Evolutionary conservation across 2,888 invertebrate genomes (phyloP).

Genomic region (Amphiduros pacificus): DNA sequence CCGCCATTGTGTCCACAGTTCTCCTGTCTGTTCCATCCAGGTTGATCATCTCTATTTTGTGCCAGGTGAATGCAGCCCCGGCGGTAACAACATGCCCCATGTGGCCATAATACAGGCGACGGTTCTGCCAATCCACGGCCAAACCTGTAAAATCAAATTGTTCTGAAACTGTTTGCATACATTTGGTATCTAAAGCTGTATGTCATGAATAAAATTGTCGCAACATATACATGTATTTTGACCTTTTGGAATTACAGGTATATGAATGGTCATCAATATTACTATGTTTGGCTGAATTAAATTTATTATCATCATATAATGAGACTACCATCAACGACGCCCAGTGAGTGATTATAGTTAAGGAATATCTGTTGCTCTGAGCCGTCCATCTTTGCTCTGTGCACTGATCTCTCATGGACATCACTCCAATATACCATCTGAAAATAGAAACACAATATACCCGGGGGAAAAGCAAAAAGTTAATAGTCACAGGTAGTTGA

Average conservation of each 20-base stretch:
- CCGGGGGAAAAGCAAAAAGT: too few relatives aligned
- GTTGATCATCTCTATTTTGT: constrained; percentile 39
- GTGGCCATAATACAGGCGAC: constrained; percentile 43
- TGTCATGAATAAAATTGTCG: too few relatives aligned
- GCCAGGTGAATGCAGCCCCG: constrained; percentile 38
- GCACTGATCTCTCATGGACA: constrained; percentile 38
- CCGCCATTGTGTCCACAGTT: constrained; percentile 34
- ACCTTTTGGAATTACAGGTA: too few relatives aligned
- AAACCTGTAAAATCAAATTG: constrained; percentile 33
- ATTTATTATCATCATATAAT: too few relatives aligned
- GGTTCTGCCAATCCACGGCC: constrained; percentile 37
- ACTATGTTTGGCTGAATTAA: too few relatives aligned
- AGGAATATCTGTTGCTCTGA: constrained; percentile 37
- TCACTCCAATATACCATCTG: constrained; percentile 52
- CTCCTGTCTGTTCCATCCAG: constrained; percentile 33
- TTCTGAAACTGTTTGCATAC: too few relatives aligned
- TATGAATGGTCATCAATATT: too few relatives aligned
- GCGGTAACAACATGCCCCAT: constrained; percentile 36
- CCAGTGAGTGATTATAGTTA: constrained; percentile 40
- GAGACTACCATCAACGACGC: constrained; percentile 46
- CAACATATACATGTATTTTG: too few relatives aligned
- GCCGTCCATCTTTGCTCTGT: constrained; percentile 41
- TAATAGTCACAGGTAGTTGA: too few relatives aligned
- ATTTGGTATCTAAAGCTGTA: too few relatives aligned
- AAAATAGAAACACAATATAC: background rate